Conservation (phyloP, 2,797 vertebrate species). For the Linurgus olivaceus region DNA sequence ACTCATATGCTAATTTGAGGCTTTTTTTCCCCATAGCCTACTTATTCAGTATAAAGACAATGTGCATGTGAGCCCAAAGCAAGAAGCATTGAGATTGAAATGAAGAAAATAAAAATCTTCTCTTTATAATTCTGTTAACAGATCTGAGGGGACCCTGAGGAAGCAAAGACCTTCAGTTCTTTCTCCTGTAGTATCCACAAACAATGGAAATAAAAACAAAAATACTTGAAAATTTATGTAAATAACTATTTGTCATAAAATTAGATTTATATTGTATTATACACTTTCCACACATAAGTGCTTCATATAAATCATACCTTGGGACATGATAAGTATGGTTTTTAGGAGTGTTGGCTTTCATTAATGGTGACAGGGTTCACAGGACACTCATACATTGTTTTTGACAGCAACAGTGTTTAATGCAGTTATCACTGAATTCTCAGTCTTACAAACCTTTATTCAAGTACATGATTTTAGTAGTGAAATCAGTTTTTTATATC, state of each 20-base stretch:
- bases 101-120: background rate
- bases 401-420: background rate
- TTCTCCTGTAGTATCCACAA: background rate
- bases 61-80: background rate
- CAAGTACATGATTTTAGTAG: background rate
- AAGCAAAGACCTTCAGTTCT: background rate
- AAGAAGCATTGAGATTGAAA: background rate
- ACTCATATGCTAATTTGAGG: background rate
- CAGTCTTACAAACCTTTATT: background rate
- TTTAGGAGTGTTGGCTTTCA: background rate
- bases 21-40: background rate
- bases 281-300: background rate
- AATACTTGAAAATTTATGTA: background rate
- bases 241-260: background rate
- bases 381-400: background rate
- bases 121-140: background rate
- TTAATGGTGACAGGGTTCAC: background rate
- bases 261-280: background rate
- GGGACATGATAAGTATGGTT: background rate
- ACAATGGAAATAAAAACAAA: background rate
- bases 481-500: background rate
- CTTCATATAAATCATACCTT: background rate
- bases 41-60: background rate
- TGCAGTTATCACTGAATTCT: background rate
- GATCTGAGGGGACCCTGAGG: background rate